Base-by-base conservation (phyloP, 2,888 invertebrate species). In the Nomada fucata region DNA sequence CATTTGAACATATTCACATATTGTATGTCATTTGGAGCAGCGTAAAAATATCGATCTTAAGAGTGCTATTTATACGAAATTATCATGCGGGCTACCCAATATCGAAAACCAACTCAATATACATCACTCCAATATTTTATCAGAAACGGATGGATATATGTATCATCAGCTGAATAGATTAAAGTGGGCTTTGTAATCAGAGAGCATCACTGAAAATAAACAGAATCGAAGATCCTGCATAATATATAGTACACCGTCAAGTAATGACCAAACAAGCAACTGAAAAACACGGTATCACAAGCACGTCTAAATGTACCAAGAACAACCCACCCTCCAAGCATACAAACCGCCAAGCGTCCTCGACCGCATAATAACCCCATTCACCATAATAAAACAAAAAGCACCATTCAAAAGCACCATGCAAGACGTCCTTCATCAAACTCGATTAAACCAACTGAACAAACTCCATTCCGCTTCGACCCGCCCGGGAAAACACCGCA, bases 401-500 rank as follows among this genome's bases (percentile, higher is more conserved):
- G n/a, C 63, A 29, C 23, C 13, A 23, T 47, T 20, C 9, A 47
- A 65, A 65, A 53, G 10, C 52, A 20, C 29, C 36, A 10, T 52
- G 3, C n/a, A 23, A 65, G 18, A 29, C n/a, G 52, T 20, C n/a
- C 29, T 29, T 11, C 29, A 36, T 52, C n/a, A 53, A 53, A 18
- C 36, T 65, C 65, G 52, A 65, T 65, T 53, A 53, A 65, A 65
- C 52, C 29, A 36, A 65, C 36, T 53, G 29, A 65, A 53, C 65
- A 65, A 65, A 65, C 36, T 65, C 65, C 65, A 53, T 53, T 52
- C 65, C 52, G 36, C 52, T 65, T 65, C 29, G 52, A 53, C 52
- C 36, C n/a, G 29, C 13, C 15, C 52, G n/a, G 11, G 29, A 59
- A 70, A 70, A 57, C 26, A 11, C 7, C 13, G 68, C n/a, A 18